A percentile compares a stretch with the other conserved stretches of the same genome.
These are phyloP conservation scores for Noctuana brunneofusca DNA, from an alignment of 2,888 invertebrate genomes.

Conservation along the genomic window DNA sequence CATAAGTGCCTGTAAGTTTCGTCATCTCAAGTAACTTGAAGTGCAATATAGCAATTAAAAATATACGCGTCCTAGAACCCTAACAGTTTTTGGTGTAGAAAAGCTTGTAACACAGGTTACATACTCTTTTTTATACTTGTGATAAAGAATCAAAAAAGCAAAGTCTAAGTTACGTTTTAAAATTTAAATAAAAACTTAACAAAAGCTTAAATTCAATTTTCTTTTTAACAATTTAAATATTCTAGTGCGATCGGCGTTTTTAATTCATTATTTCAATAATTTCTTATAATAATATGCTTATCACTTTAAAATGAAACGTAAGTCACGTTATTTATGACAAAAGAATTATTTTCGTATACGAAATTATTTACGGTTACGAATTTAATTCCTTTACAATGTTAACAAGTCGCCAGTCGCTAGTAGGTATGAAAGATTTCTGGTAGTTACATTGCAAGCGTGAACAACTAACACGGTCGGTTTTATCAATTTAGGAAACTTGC, in stretches of 20 bases:
- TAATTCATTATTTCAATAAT: too few relatives aligned
- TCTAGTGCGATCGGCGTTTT: too few relatives aligned
- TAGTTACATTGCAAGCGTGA: slow-evolving; percentile 11
- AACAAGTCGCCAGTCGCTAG: neutral
- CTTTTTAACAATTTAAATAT: too few relatives aligned
- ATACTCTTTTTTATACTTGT: neutral
- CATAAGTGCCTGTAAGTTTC: neutral
- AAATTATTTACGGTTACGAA: neutral
- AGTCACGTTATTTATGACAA: too few relatives aligned
- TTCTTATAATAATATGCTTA: too few relatives aligned
- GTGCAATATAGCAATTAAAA: neutral
- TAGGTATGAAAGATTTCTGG: neutral
- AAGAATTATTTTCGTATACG: too few relatives aligned
- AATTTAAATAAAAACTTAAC: too few relatives aligned
- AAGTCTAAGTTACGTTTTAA: too few relatives aligned
- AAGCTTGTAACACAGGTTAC: neutral
- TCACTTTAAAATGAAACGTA: too few relatives aligned
- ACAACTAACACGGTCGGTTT: slow-evolving; percentile 19
- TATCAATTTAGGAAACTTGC: slow-evolving; percentile 30
- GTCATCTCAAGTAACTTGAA: slow-evolving; percentile 1
- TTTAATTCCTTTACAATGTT: neutral
- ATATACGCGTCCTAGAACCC: neutral
- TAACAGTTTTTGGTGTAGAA: neutral
- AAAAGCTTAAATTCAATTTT: too few relatives aligned
- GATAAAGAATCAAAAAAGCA: neutral